These are phyloP conservation scores for Isichthys henryi DNA, from an alignment of 2,113 vertebrate genomes.

Conservation along the genomic window DNA sequence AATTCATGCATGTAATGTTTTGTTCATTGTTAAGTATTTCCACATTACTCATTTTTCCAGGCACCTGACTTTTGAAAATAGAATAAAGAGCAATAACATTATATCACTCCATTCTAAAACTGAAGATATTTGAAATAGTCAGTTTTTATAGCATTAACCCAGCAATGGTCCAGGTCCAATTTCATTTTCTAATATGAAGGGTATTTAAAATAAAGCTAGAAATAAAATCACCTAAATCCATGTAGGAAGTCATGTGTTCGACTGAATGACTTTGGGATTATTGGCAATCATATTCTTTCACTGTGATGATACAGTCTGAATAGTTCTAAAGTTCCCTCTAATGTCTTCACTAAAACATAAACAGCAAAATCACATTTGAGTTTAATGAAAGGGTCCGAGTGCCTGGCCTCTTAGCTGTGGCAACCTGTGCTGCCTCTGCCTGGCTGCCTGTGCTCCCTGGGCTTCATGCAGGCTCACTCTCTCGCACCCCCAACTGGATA, in stretches of 20 bases:
- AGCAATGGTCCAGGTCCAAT: background rate
- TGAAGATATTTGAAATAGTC: slow-evolving; percentile 19
- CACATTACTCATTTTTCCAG: slow-evolving; percentile 38
- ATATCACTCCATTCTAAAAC: background rate
- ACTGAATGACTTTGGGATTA: background rate
- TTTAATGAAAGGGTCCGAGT: background rate
- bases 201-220: background rate
- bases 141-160: background rate
- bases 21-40: slow-evolving; percentile 42
- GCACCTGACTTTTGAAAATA: slow-evolving; percentile 45
- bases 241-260: background rate
- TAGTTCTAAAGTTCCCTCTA: background rate
- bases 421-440: too few species aligned
- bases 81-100: slow-evolving; percentile 37
- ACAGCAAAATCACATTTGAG: background rate
- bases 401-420: background rate
- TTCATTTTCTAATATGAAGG: background rate
- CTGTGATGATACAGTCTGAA: background rate
- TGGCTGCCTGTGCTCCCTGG: background rate
- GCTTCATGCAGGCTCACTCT: too few species aligned
- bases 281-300: background rate
- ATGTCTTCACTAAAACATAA: background rate
- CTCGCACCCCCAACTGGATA: background rate
- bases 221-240: background rate
- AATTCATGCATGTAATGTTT: slow-evolving; percentile 13